phyloP scores from a whole-genome alignment of 2,888 invertebrate genomes.

The Stomorhina lunata region DNA sequence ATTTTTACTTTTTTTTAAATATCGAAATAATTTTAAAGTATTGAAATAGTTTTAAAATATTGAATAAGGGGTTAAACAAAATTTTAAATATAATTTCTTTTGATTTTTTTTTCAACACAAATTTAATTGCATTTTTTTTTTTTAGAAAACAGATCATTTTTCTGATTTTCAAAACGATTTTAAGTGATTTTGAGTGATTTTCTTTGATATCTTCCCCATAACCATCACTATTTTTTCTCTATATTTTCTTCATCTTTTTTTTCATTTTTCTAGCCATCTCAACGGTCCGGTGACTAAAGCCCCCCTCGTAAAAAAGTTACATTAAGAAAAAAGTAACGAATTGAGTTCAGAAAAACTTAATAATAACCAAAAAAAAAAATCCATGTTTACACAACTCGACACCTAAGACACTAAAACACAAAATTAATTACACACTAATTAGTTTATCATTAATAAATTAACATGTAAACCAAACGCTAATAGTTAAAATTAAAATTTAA shows the following conservation, averaged over 20 bases:
- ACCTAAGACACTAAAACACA: conserved; percentile 45
- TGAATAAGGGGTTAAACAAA: too few relatives aligned
- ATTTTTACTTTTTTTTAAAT: not conserved
- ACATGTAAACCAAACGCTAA: conserved; percentile 72
- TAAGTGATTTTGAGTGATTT: conserved; percentile 21
- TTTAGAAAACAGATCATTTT: not conserved
- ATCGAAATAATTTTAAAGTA: too few relatives aligned
- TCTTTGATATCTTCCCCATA: too few relatives aligned
- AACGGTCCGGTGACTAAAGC: conserved; percentile 80
- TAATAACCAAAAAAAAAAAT: conserved; percentile 11
- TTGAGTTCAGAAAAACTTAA: conserved; percentile 38
- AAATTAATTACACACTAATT: conserved; percentile 59
- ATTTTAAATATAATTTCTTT: not conserved
- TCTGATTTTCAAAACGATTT: conserved; percentile 9
- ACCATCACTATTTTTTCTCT: conserved; percentile 48
- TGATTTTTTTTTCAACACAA: not conserved
- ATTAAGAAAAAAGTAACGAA: conserved; percentile 67
- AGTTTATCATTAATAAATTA: conserved; percentile 54
- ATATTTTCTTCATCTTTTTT: conserved; percentile 67
- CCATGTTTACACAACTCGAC: conserved; percentile 57
- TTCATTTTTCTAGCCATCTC: conserved; percentile 78
- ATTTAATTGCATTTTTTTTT: conserved; percentile 61
- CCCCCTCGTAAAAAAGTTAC: conserved; percentile 66
- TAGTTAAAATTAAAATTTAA: conserved; percentile 9
- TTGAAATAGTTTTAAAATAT: too few relatives aligned